Conservation (phyloP, 1,140 invertebrate species). For the Paracyclopina nana region DNA sequence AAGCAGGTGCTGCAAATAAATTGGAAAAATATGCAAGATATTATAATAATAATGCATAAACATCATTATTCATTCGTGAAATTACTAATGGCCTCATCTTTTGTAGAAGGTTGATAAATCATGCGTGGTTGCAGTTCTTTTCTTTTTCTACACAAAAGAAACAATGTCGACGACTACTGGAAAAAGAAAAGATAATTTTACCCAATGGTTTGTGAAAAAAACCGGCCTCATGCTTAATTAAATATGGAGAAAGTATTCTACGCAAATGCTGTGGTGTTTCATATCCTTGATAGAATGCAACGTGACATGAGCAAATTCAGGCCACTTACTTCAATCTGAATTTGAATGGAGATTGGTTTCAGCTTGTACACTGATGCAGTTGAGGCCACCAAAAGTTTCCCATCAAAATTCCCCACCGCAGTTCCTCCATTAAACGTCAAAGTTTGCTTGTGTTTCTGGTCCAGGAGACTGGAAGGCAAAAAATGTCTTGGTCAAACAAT, state of each 20-base stretch:
- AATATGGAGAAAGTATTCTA: too few relatives aligned
- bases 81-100: too few relatives aligned
- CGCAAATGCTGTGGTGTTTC: too few relatives aligned
- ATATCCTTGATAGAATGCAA: too few relatives aligned
- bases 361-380: constrained; percentile 26
- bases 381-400: constrained; percentile 27
- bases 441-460: constrained; percentile 30
- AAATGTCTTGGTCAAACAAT: not conserved
- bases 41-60: not conserved
- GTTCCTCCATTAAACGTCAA: constrained; percentile 28
- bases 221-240: too few relatives aligned
- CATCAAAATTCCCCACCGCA: constrained; percentile 28
- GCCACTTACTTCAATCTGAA: not conserved
- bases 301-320: not conserved
- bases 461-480: constrained; percentile 25
- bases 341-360: constrained; percentile 27
- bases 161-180: too few relatives aligned
- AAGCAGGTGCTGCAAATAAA: constrained; percentile 26
- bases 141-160: too few relatives aligned
- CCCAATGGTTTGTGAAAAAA: too few relatives aligned
- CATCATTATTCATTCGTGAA: too few relatives aligned
- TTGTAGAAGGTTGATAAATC: too few relatives aligned
- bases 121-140: too few relatives aligned
- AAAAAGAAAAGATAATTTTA: too few relatives aligned
- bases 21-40: constrained; percentile 21